Conservation (phyloP, 92 coral and sea anemone genomes). For the Phenganax subtilis region DNA sequence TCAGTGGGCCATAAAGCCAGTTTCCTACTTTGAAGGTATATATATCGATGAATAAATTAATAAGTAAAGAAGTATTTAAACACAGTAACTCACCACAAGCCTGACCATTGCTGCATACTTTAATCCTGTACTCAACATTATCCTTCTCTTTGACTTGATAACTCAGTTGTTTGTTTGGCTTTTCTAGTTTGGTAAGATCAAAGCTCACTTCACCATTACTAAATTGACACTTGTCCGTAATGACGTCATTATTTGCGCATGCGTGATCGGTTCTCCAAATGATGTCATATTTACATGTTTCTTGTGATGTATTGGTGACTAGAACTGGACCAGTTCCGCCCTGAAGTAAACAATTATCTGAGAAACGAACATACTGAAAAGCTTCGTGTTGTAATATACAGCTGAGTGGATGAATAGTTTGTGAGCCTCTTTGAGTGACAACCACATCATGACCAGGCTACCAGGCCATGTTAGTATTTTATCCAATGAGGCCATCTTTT, state of each 20-base stretch:
- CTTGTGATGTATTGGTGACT: slow-evolving; percentile 33
- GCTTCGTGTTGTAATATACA: too few species aligned
- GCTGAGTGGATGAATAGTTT: too few species aligned
- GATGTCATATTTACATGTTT: slow-evolving; percentile 64
- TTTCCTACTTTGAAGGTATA: too few species aligned
- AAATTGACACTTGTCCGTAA: slow-evolving; percentile 61
- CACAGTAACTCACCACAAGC: slow-evolving; percentile 49
- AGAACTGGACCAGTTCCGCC: slow-evolving; percentile 75
- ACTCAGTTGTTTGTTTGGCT: slow-evolving; percentile 40
- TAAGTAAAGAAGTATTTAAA: not conserved
- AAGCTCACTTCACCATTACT: slow-evolving; percentile 70
- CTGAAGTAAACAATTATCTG: slow-evolving; percentile 33
- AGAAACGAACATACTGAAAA: slow-evolving; percentile 1
- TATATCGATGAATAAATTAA: not conserved
- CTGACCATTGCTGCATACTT: slow-evolving; percentile 70
- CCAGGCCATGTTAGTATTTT: too few species aligned
- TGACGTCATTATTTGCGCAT: slow-evolving; percentile 54
- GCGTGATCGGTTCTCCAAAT: slow-evolving; percentile 91
- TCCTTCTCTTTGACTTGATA: slow-evolving; percentile 46
- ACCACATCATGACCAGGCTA: too few species aligned
- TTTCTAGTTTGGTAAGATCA: slow-evolving; percentile 64
- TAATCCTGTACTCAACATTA: slow-evolving; percentile 56
- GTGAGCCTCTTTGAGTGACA: too few species aligned
- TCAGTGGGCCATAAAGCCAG: too few species aligned
- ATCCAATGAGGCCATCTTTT: too few species aligned